Percentiles rank a stretch among this genome's conserved stretches.
phyloP scores from a whole-genome alignment of 2,797 vertebrate species.

The Lophius americanus region DNA sequence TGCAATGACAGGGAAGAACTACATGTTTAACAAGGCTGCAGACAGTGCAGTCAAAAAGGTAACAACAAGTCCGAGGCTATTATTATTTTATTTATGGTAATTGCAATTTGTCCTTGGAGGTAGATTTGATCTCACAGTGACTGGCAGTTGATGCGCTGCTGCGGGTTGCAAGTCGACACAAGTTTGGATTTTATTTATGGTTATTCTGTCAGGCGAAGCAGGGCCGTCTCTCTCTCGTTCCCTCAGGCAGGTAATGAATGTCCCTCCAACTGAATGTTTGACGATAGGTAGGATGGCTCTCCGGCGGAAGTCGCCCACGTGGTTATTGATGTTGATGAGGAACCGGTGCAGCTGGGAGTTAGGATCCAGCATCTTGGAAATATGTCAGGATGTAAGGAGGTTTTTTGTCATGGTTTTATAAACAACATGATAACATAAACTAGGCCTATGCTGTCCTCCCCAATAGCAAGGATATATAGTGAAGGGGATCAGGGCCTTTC shows the following conservation, averaged over 20 bases:
- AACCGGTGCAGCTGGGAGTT: conserved; percentile 10
- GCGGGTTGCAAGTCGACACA: conserved; percentile 41
- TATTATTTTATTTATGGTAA: conserved; percentile 68
- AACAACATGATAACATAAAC: not conserved
- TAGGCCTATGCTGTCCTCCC: too few species aligned
- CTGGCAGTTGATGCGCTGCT: conserved; percentile 55
- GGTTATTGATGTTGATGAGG: conserved; percentile 32
- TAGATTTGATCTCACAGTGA: conserved; percentile 46
- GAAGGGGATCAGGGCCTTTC: too few species aligned
- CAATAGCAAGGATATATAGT: too few species aligned
- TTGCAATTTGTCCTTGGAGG: conserved; percentile 39
- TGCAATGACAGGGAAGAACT: conserved; percentile 9
- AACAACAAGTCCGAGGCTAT: conserved; percentile 28
- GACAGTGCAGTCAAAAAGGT: conserved; percentile 16
- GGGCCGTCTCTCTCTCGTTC: conserved; percentile 22
- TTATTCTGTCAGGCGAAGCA: conserved; percentile 36
- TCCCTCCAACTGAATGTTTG: conserved; percentile 35
- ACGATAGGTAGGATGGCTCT: conserved; percentile 11
- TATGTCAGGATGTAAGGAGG: conserved; percentile 13
- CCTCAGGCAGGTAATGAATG: conserved; percentile 47
- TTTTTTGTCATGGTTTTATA: conserved; percentile 11
- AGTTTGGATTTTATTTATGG: conserved; percentile 68
- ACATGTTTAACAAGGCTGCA: conserved; percentile 41
- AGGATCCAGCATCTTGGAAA: conserved; percentile 4
- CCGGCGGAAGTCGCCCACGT: conserved; percentile 32